These are phyloP conservation scores for Agrochola lychnidis DNA, from an alignment of 2,888 invertebrate genomes.

Conservation along the genomic window DNA sequence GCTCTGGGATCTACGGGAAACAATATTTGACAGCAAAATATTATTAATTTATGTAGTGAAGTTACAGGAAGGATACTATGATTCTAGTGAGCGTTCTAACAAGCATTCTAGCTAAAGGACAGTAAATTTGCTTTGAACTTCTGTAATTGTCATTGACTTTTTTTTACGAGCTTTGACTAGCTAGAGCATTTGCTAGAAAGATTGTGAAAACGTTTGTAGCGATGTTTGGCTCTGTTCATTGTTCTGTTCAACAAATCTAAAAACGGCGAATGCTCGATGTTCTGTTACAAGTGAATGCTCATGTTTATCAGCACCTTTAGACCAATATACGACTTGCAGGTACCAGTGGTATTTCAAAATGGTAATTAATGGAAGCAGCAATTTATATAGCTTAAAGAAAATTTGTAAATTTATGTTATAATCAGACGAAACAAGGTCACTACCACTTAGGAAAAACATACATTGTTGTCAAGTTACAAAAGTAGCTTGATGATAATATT, in stretches of 20 bases:
- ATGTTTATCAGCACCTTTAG: too few relatives aligned
- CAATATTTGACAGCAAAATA: neutral
- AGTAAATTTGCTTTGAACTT: too few relatives aligned
- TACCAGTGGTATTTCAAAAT: neutral
- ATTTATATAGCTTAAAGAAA: neutral
- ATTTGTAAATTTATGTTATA: neutral
- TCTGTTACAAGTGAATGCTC: too few relatives aligned
- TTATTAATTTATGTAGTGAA: neutral
- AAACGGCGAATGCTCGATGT: too few relatives aligned
- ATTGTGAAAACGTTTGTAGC: too few relatives aligned
- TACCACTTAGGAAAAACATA: neutral
- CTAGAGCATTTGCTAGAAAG: too few relatives aligned
- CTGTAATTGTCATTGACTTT: too few relatives aligned
- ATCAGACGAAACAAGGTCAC: neutral
- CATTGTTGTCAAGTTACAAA: neutral
- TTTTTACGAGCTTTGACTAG: too few relatives aligned
- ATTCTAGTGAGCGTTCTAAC: neutral
- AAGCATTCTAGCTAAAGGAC: too few relatives aligned
- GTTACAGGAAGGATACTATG: constrained; percentile 29
- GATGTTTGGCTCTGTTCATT: too few relatives aligned
- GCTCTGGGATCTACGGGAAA: constrained; percentile 92
- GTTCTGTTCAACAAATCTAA: too few relatives aligned
- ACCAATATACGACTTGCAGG: constrained; percentile 3
- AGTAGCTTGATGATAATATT: constrained; percentile 6
- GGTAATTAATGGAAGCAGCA: neutral